phyloP scores from a whole-genome alignment of 2,797 vertebrate species.

The Acanthornis magna region DNA sequence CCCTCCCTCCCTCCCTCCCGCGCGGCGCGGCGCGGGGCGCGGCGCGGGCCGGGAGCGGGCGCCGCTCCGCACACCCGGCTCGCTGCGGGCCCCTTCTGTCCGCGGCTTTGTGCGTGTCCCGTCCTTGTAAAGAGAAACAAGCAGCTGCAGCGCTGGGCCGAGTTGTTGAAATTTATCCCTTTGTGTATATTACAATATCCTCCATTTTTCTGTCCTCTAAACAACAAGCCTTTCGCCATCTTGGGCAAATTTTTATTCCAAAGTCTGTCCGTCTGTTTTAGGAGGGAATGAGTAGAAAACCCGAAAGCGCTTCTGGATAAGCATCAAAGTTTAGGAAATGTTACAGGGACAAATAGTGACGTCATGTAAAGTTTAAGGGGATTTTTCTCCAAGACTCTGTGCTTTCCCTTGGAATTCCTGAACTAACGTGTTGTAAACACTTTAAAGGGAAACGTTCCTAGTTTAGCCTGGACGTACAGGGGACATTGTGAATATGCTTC shows the following conservation, averaged over 20 bases:
- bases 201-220: conserved; percentile 98
- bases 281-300: background rate
- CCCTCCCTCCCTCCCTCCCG: background rate
- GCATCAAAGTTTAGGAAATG: conserved; percentile 81
- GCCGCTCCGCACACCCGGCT: background rate
- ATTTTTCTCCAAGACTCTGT: background rate
- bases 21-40: background rate
- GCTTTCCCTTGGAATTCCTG: conserved; percentile 15
- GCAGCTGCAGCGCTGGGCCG: conserved; percentile 85
- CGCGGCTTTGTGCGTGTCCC: conserved; percentile 79
- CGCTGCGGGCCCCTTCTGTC: background rate
- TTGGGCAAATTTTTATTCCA: conserved; percentile 90
- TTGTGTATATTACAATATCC: conserved; percentile 99
- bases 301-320: background rate
- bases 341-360: conserved; percentile 74
- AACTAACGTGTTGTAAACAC: background rate
- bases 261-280: conserved; percentile 40
- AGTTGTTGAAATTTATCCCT: conserved; percentile 95
- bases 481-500: background rate
- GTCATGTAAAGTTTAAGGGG: conserved; percentile 82
- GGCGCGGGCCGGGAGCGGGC: background rate
- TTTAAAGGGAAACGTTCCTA: background rate
- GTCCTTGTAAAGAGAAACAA: conserved; percentile 79
- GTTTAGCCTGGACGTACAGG: background rate
- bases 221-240: conserved; percentile 99